These are phyloP conservation scores for Setipinna tenuifilis DNA, from an alignment of 2,797 vertebrate genomes.

Conservation along the genomic window DNA sequence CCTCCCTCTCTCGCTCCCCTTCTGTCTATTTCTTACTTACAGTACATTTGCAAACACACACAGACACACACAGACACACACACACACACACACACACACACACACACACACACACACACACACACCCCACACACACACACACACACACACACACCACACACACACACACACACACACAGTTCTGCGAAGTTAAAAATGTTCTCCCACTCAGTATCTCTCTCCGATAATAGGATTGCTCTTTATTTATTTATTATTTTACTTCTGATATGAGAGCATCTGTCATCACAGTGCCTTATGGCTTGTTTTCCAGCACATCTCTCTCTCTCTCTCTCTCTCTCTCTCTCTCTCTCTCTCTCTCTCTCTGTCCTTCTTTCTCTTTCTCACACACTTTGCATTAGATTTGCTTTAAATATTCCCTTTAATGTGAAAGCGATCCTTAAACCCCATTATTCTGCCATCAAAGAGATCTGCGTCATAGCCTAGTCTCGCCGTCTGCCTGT, in stretches of 20 bases:
- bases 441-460: constrained; percentile 65
- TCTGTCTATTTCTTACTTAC: background rate
- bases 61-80: constrained; percentile 27
- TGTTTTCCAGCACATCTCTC: constrained; percentile 51
- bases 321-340: constrained; percentile 16
- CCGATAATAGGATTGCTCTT: constrained; percentile 21
- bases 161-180: background rate
- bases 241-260: background rate
- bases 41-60: constrained; percentile 21
- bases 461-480: constrained; percentile 60
- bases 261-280: constrained; percentile 9
- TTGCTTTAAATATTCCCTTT: constrained; percentile 63
- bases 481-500: constrained; percentile 25
- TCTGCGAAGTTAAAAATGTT: constrained; percentile 5
- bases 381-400: constrained; percentile 6
- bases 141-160: background rate
- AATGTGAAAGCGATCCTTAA: constrained; percentile 65
- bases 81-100: constrained; percentile 24
- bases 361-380: constrained; percentile 3
- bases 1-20: background rate
- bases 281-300: constrained; percentile 35
- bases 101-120: constrained; percentile 1
- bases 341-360: background rate
- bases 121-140: background rate
- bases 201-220: background rate